These are phyloP conservation scores for Erpornis zantholeuca DNA, from an alignment of 2,113 vertebrate genomes.

Conservation along the genomic window DNA sequence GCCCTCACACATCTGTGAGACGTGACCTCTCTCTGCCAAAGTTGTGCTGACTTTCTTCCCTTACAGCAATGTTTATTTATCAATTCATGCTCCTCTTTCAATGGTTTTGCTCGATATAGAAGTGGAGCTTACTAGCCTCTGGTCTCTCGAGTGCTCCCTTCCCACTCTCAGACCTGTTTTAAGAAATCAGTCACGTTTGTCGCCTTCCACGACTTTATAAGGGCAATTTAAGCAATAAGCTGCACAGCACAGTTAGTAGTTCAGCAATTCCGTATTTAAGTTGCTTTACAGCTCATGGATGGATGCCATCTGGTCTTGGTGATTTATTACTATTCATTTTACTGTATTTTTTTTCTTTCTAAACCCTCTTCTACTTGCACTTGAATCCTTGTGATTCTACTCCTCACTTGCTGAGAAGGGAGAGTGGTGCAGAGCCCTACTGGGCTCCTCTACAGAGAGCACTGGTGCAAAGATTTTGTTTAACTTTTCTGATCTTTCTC, in stretches of 20 bases:
- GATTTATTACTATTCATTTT: conserved; percentile 60
- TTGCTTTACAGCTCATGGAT: conserved; percentile 41
- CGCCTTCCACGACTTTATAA: conserved; percentile 5
- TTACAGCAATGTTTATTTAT: neutral
- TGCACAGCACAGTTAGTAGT: conserved; percentile 20
- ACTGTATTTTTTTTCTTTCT: neutral
- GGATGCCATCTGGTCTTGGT: conserved; percentile 45
- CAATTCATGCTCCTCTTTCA: neutral
- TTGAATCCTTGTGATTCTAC: too few relatives aligned
- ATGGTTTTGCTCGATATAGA: neutral
- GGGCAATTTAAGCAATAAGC: conserved; percentile 44
- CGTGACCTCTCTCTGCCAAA: neutral
- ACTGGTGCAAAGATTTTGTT: neutral
- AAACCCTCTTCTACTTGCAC: neutral
- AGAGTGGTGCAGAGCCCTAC: neutral
- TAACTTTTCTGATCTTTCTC: conserved; percentile 5
- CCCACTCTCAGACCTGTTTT: neutral
- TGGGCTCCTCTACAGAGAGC: neutral
- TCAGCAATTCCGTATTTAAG: conserved; percentile 3
- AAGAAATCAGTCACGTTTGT: conserved; percentile 27
- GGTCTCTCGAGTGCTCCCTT: neutral
- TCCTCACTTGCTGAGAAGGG: neutral
- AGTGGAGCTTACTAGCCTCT: neutral
- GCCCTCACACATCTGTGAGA: neutral
- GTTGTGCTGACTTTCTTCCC: neutral